A percentile compares a stretch with the other conserved stretches of the same genome.
These are phyloP conservation scores for Ciconia maguari DNA, from an alignment of 2,113 vertebrate species.

Conservation along the genomic window DNA sequence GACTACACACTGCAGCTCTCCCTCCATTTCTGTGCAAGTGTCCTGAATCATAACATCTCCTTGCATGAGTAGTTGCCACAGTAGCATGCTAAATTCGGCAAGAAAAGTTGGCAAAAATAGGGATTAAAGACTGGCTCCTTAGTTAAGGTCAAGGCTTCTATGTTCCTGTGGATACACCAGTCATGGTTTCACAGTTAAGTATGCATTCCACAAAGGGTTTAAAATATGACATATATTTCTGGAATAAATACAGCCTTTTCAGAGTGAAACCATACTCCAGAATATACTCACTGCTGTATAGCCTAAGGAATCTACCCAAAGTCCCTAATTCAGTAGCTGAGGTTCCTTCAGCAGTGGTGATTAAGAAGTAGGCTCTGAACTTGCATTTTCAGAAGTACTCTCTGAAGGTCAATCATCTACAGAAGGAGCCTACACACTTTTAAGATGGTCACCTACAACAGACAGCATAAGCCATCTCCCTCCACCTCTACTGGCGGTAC, in stretches of 20 bases:
- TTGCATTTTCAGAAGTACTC: not conserved
- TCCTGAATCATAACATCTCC: not conserved
- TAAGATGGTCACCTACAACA: not conserved
- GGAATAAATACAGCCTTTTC: not conserved
- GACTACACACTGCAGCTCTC: not conserved
- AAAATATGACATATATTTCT: not conserved
- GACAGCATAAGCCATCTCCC: not conserved
- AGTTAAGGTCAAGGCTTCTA: not conserved
- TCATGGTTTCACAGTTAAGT: not conserved
- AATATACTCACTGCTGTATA: not conserved
- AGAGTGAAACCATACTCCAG: not conserved
- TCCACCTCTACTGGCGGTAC: not conserved
- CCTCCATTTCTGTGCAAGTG: not conserved
- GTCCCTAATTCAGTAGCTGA: not conserved
- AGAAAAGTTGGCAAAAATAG: not conserved
- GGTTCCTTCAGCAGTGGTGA: not conserved
- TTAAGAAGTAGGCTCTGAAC: not conserved
- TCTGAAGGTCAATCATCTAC: not conserved
- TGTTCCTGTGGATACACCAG: not conserved
- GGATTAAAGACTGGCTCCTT: not conserved
- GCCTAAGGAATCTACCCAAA: not conserved
- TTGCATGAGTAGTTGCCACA: not conserved
- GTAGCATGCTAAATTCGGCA: not conserved
- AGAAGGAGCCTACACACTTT: not conserved
- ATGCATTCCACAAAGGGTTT: not conserved